Evolutionary conservation across 2,888 invertebrate species (phyloP), one percentile per base, ranked within the genome.

Genomic region (Pteria penguin): DNA sequence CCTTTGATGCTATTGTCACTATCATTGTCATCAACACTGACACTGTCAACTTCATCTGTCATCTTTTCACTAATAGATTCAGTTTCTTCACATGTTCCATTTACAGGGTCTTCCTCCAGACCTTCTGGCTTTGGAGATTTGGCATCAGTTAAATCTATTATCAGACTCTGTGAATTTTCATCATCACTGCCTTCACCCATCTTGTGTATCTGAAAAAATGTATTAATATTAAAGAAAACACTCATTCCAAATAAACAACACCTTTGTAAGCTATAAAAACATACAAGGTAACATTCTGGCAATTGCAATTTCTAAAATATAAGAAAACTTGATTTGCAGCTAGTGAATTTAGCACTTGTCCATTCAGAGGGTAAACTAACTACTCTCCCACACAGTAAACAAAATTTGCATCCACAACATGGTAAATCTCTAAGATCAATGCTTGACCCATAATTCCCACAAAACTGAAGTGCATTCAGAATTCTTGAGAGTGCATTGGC

Each of bases 161-260:
- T 26, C 8, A 68, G 68, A 22, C 24, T 32, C 18, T 55, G 32
- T 24, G 68, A 68, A n/a, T 68, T 57, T 32, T 68, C 68, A 29
- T 27, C 26, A 26, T 66, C 54, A 55, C 55, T 55, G 55, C 5
- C 55, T 22, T 8, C n/a, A n/a, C n/a, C n/a, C n/a, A n/a, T n/a
- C n/a, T n/a, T n/a, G n/a, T n/a, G n/a, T n/a, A n/a, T n/a, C n/a
- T n/a, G n/a, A n/a, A n/a, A n/a, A n/a, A n/a, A n/a, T n/a, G n/a
- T n/a, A n/a, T n/a, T n/a, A n/a, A n/a, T n/a, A n/a, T n/a, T n/a
- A n/a, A n/a, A n/a, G n/a, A n/a, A n/a, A n/a, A n/a, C n/a, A n/a
- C n/a, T n/a, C n/a, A n/a, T n/a, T n/a, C n/a, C n/a, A n/a, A n/a
- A n/a, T n/a, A n/a, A n/a, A n/a, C n/a, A n/a, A n/a, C n/a, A n/a